phyloP scores from a whole-genome alignment of 2,888 invertebrate species.

The Scrobipalpa costella region DNA sequence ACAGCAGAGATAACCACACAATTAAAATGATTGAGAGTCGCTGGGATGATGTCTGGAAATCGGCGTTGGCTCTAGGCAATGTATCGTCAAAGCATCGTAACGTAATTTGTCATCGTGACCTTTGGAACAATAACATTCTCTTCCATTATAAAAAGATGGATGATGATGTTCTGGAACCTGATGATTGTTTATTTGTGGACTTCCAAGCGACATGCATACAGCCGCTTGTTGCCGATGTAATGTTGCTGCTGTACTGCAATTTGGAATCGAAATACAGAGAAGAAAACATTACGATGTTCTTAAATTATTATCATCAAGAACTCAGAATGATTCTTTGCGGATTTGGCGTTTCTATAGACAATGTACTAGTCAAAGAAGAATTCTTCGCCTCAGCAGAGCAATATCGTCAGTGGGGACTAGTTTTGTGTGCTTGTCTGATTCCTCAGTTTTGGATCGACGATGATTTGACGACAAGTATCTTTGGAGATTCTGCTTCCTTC shows the following conservation, averaged over 20 bases:
- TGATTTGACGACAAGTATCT: slow-evolving; percentile 66
- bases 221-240: slow-evolving; percentile 84
- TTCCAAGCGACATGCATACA: slow-evolving; percentile 85
- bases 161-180: slow-evolving; percentile 55
- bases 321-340: slow-evolving; percentile 64
- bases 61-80: slow-evolving; percentile 51
- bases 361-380: slow-evolving; percentile 62
- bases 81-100: slow-evolving; percentile 63
- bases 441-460: slow-evolving; percentile 79
- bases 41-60: slow-evolving; percentile 59
- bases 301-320: slow-evolving; percentile 80
- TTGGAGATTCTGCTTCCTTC: slow-evolving; percentile 75
- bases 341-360: slow-evolving; percentile 59
- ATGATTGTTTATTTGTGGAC: slow-evolving; percentile 84
- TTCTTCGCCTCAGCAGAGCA: slow-evolving; percentile 70
- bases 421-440: slow-evolving; percentile 78
- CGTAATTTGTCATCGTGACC: slow-evolving; percentile 82
- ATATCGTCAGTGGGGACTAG: slow-evolving; percentile 77
- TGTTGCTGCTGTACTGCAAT: slow-evolving; percentile 79
- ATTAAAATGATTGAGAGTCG: slow-evolving; percentile 48
- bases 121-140: slow-evolving; percentile 84
- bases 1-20: slow-evolving; percentile 40
- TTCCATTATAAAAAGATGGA: slow-evolving; percentile 63
- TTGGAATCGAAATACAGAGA: slow-evolving; percentile 72
- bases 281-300: slow-evolving; percentile 68